These are phyloP conservation scores for Diachasma alloeum DNA, from an alignment of 1,140 invertebrate genomes.

Conservation along the genomic window DNA sequence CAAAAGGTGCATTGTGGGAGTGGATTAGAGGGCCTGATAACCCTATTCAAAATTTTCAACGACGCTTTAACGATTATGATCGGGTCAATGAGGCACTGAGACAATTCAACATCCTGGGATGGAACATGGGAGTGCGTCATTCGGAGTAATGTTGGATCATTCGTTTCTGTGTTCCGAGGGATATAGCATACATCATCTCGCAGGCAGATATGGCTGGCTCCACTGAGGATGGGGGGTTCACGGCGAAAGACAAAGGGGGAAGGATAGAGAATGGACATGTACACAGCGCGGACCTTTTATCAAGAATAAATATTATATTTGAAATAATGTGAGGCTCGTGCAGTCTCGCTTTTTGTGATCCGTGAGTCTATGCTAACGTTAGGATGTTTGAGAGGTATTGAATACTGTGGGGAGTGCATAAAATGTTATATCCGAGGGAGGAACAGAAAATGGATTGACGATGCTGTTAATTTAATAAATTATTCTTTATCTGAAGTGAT, in stretches of 20 bases:
- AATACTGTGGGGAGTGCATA: no score
- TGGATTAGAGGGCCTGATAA: neutral
- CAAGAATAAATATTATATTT: constrained; percentile 10
- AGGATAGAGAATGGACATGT: constrained; percentile 3
- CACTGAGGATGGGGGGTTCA: neutral
- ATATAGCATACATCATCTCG: neutral
- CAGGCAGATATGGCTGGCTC: neutral
- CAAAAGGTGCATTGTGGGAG: neutral
- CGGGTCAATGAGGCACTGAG: neutral
- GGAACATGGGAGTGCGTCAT: neutral
- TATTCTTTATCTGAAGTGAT: no score
- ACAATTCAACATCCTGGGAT: neutral
- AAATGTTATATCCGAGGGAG: no score
- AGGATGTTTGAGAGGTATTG: no score
- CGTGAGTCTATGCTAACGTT: neutral
- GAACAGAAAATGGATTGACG: no score
- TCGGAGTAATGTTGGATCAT: neutral
- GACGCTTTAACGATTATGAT: neutral
- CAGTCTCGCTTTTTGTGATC: neutral
- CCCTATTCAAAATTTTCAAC: neutral
- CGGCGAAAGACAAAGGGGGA: neutral
- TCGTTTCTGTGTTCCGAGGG: neutral
- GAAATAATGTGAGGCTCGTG: constrained; percentile 1
- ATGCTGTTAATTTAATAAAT: no score
- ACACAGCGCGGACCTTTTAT: constrained; percentile 6